These are phyloP conservation scores for Notospermus geniculatus DNA, from an alignment of 1,140 invertebrate genomes.

Conservation along the genomic window DNA sequence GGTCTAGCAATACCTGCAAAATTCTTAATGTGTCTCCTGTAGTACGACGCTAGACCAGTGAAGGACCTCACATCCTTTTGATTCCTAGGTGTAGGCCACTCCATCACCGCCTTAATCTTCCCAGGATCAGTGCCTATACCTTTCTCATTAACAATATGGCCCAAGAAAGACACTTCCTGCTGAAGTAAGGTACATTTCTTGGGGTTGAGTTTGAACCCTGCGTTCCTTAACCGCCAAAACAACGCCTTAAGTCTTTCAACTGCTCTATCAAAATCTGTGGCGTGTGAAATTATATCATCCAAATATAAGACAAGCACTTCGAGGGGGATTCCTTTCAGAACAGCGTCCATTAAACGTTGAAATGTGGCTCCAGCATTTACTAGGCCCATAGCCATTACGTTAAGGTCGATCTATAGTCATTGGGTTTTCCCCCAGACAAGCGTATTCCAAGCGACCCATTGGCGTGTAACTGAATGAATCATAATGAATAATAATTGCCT, in stretches of 20 bases:
- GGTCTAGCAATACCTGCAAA: too few relatives aligned
- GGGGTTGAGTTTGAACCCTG: conserved; percentile 52
- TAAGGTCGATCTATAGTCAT: too few relatives aligned
- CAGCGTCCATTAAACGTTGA: not conserved
- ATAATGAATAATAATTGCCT: too few relatives aligned
- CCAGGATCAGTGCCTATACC: conserved; percentile 24
- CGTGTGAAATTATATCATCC: conserved; percentile 15
- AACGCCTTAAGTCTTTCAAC: conserved; percentile 5
- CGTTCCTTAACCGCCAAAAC: conserved; percentile 12
- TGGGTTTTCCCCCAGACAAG: too few relatives aligned
- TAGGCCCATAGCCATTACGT: conserved; percentile 18
- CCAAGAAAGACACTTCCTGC: conserved; percentile 23
- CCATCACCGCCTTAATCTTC: too few relatives aligned
- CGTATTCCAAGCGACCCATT: too few relatives aligned
- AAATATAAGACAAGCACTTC: conserved; percentile 17
- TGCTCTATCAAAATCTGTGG: conserved; percentile 7
- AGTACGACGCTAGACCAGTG: too few relatives aligned
- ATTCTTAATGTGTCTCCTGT: too few relatives aligned
- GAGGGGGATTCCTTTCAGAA: conserved; percentile 21
- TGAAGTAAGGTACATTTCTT: conserved; percentile 54
- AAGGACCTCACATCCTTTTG: too few relatives aligned
- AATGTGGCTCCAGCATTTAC: conserved; percentile 15
- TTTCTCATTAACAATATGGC: conserved; percentile 24
- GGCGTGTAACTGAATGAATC: too few relatives aligned
- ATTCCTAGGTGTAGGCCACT: too few relatives aligned